Conservation (phyloP, 2,888 invertebrate genomes). For the Cheilosia impressa region DNA sequence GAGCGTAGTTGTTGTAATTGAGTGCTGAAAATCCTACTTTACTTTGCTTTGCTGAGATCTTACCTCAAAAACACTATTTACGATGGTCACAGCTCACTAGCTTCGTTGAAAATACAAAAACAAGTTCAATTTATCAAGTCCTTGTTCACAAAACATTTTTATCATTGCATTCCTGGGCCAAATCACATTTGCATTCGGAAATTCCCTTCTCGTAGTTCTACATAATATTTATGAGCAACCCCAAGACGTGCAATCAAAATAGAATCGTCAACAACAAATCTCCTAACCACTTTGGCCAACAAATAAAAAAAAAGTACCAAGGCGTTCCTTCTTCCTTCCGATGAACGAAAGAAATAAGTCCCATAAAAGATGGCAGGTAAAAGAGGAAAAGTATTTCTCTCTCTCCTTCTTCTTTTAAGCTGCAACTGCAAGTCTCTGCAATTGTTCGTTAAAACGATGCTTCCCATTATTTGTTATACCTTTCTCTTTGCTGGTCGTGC, state of each 20-base stretch:
- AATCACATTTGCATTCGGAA: not conserved
- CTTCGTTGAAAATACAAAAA: no score
- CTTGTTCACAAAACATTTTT: no score
- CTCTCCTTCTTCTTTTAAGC: conserved; percentile 6
- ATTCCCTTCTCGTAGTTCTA: not conserved
- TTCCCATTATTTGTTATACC: conserved; percentile 1
- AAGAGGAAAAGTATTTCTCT: conserved; percentile 7
- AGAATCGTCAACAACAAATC: conserved; percentile 25
- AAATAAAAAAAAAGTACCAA: no score
- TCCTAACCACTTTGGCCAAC: conserved; percentile 8
- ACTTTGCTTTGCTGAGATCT: no score
- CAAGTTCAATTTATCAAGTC: no score
- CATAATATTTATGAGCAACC: not conserved
- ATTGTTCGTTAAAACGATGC: conserved; percentile 5
- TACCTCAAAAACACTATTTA: no score
- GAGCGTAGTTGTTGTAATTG: no score
- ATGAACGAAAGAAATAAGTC: conserved; percentile 4
- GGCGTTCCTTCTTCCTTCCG: not conserved
- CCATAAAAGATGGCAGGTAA: not conserved
- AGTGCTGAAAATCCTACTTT: no score
- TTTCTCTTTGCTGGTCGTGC: not conserved
- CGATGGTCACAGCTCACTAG: no score
- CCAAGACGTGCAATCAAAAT: conserved; percentile 5
- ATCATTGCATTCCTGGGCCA: not conserved
- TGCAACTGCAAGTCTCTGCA: conserved; percentile 11